phyloP scores from a whole-genome alignment of 2,888 invertebrate species.

The Xestia sexstrigata region DNA sequence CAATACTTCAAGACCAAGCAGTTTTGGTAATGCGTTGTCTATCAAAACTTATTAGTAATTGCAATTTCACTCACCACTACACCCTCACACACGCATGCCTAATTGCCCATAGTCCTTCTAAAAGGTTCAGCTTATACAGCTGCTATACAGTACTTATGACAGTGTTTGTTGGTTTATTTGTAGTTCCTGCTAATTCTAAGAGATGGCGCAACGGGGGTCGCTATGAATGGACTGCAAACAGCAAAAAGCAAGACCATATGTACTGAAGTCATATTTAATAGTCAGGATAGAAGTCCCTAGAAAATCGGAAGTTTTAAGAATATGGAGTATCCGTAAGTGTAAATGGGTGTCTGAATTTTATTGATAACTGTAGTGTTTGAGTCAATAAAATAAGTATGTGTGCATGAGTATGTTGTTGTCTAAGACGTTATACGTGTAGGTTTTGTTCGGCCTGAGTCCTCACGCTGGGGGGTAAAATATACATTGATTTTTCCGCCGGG shows the following conservation, averaged over 20 bases:
- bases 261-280: constrained; percentile 18
- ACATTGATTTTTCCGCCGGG: neutral
- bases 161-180: constrained; percentile 44
- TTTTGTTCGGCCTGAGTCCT: neutral
- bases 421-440: neutral
- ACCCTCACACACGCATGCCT: neutral
- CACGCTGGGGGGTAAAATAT: neutral
- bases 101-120: neutral
- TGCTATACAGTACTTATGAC: constrained; percentile 14
- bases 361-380: constrained; percentile 12
- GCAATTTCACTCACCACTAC: neutral
- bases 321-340: neutral
- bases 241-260: constrained; percentile 43
- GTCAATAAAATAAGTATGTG: neutral
- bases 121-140: constrained; percentile 10
- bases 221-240: constrained; percentile 36
- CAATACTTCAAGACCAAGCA: neutral
- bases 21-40: neutral
- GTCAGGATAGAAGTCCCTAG: neutral
- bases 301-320: neutral
- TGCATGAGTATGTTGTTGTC: constrained; percentile 1
- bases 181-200: constrained; percentile 49
- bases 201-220: constrained; percentile 32
- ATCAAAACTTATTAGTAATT: neutral
- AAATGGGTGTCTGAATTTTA: constrained; percentile 13